Evolutionary conservation across 1,140 invertebrate genomes (phyloP).

Genomic region (Drosophila ohnishii): DNA sequence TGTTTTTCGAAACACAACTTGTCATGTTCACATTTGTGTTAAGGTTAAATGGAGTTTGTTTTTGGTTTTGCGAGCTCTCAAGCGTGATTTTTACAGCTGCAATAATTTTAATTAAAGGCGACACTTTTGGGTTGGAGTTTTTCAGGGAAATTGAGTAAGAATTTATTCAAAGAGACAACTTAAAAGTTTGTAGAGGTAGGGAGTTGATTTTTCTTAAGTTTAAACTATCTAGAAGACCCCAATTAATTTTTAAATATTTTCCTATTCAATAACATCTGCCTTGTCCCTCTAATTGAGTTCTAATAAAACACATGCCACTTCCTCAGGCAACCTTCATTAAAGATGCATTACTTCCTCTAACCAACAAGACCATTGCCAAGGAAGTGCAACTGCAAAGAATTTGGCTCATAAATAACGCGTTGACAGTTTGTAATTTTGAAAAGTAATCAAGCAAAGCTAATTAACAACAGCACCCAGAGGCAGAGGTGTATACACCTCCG

Average conservation of each 20-base stretch:
- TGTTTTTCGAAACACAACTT: conserved; percentile 41
- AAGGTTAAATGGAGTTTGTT: conserved; percentile 68
- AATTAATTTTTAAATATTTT: not conserved
- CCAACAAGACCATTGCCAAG: conserved; percentile 1
- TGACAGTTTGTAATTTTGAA: conserved; percentile 80
- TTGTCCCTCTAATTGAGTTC: conserved; percentile 9
- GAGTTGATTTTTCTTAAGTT: too few species aligned
- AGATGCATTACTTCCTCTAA: conserved; percentile 39
- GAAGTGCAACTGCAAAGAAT: conserved; percentile 51
- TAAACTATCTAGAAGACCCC: not conserved
- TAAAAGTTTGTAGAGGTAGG: not conserved
- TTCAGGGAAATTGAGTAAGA: not conserved
- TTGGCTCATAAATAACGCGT: conserved; percentile 72
- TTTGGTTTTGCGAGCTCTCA: conserved; percentile 27
- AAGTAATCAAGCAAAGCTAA: conserved; percentile 80
- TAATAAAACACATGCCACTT: conserved; percentile 40
- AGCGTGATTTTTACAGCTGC: conserved; percentile 13
- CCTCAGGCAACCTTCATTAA: conserved; percentile 34
- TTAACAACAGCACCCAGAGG: conserved; percentile 58
- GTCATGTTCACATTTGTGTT: conserved; percentile 61
- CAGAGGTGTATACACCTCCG: conserved; percentile 43
- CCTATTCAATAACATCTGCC: not conserved
- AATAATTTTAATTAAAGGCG: conserved; percentile 45
- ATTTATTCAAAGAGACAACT: conserved; percentile 5
- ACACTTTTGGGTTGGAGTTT: conserved; percentile 48